These are phyloP conservation scores for Galbula dea DNA, from an alignment of 2,113 vertebrate species.

Conservation along the genomic window DNA sequence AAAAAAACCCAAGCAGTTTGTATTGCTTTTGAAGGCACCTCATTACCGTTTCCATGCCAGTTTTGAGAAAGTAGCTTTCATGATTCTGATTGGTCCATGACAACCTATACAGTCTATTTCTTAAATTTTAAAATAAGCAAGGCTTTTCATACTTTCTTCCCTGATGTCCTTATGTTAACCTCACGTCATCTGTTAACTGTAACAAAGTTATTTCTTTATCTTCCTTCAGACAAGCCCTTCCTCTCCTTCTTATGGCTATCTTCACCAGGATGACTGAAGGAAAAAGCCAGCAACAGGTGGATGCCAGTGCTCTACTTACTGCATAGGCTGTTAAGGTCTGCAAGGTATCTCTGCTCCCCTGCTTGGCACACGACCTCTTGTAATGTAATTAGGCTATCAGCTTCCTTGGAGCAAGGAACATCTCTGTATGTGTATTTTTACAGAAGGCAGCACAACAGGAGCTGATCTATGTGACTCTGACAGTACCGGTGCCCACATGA, in stretches of 20 bases:
- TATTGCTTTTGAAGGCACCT: neutral
- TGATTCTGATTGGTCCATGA: accelerated
- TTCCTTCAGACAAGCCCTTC: neutral
- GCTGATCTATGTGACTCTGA: accelerated
- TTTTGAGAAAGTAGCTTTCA: neutral
- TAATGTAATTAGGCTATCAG: accelerated
- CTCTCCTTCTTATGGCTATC: neutral
- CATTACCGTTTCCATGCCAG: neutral
- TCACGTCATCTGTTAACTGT: neutral
- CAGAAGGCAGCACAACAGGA: accelerated
- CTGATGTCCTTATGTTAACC: accelerated
- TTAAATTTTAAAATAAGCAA: neutral
- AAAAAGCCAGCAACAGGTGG: neutral
- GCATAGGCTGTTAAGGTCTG: accelerated
- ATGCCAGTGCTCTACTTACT: accelerated
- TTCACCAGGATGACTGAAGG: neutral
- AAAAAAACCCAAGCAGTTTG: neutral
- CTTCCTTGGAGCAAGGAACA: accelerated
- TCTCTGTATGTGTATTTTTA: accelerated
- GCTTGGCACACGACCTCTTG: accelerated
- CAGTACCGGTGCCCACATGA: accelerated
- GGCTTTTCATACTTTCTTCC: neutral
- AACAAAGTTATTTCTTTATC: neutral
- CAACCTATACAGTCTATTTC: neutral
- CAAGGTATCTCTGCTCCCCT: accelerated